Base-by-base conservation (phyloP, 2,888 invertebrate genomes). In the Oligia fasciuncula region DNA sequence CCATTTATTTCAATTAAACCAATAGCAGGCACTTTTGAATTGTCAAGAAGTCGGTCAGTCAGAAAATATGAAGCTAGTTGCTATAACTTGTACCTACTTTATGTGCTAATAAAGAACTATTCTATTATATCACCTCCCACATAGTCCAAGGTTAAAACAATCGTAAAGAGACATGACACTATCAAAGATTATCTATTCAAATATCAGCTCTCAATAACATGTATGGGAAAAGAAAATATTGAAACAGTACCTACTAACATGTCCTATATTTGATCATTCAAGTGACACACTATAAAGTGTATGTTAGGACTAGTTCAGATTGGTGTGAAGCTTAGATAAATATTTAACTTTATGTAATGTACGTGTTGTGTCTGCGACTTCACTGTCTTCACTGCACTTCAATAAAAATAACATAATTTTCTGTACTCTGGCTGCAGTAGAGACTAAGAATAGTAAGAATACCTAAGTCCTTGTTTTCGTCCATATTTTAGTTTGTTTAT, bases 181-280 rank as follows among this genome's bases (percentile, higher is more conserved):
- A 66, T 74, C 8, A 57, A 65, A 43, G 54, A 51, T 66, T 17
- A 74, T 74, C 65, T 76, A 29, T 43, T 57, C 43, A 85, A 76
- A 85, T 23, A 78, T 66, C 29, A 69, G 11, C 35, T 71, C 68
- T 72, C 76, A 84, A 51, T 78, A 73, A 54, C 73, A 40, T 23
- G 60, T 73, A 79, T 73, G 35, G 13, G 63, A 73, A 73, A 76
- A 67, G 60, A 71, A 68, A 85, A 85, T 72, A 85, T 85, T 87
- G 62, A 68, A 43, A 35, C 76, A 68, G 68, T 0, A 29, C 29
- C 29, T 19, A 29, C 73, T 57, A 75, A 86, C 69, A 76, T 1
- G 71, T 6, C 62, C 46, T 63, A 69, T 84, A 84, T 84, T 87
- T 87, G 85, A 76, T 79, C 57, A 40, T 68, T 66, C 66, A 73